phyloP scores from a whole-genome alignment of 2,888 invertebrate species.

The Polietes domitor region DNA sequence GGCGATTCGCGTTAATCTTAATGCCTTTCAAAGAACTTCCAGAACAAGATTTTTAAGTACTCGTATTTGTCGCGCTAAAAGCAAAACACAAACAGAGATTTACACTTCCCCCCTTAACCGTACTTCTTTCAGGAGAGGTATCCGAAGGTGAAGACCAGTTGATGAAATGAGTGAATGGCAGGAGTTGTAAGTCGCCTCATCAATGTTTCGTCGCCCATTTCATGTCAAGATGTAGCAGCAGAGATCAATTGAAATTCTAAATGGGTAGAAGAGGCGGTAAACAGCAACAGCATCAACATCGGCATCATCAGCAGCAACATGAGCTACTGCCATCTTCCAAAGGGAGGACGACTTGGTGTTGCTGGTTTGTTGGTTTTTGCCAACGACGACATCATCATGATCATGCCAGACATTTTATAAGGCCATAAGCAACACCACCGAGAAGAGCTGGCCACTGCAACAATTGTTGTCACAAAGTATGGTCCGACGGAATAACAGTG shows the following conservation, averaged over 20 bases:
- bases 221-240: not conserved
- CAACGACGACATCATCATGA: constrained; percentile 46
- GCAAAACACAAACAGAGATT: constrained; percentile 41
- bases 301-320: not conserved
- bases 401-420: constrained; percentile 47
- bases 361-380: constrained; percentile 51
- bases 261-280: constrained; percentile 39
- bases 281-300: constrained; percentile 27
- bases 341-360: constrained; percentile 2
- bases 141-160: not conserved
- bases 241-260: constrained; percentile 50
- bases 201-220: constrained; percentile 25
- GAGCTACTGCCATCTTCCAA: not conserved
- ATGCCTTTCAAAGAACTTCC: not conserved
- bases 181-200: not conserved
- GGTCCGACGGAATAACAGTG: constrained; percentile 63
- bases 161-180: constrained; percentile 29
- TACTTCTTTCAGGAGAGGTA: not conserved
- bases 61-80: not conserved
- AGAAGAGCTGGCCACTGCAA: not conserved
- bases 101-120: constrained; percentile 26
- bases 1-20: constrained; percentile 57
- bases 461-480: not conserved
- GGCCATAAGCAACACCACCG: constrained; percentile 54
- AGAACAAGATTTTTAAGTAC: constrained; percentile 35